Percentiles rank a stretch among this genome's conserved stretches.
phyloP scores from a whole-genome alignment of 2,797 vertebrate genomes.

The Mus spretus region DNA sequence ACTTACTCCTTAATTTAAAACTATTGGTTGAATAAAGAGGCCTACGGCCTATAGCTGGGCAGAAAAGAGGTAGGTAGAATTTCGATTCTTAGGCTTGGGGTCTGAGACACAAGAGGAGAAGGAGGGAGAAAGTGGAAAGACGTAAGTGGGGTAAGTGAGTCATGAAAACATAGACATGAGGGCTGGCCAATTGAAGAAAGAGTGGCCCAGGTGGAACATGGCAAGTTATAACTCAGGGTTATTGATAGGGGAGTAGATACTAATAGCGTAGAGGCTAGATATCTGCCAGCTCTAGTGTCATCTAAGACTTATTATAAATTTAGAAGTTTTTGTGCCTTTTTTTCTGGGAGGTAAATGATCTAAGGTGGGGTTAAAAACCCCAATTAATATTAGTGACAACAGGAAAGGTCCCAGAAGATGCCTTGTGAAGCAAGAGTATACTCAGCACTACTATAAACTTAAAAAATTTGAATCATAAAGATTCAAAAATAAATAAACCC shows the following conservation, averaged over 20 bases:
- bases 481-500: slow-evolving; percentile 5
- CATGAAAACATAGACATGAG: background rate
- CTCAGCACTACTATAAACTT: background rate
- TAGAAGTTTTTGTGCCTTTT: background rate
- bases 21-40: background rate
- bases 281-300: background rate
- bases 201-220: background rate
- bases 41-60: background rate
- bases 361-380: background rate
- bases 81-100: background rate
- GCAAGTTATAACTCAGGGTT: background rate
- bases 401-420: background rate
- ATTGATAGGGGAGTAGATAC: background rate
- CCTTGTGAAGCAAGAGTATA: background rate
- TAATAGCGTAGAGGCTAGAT: background rate
- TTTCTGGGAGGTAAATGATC: background rate
- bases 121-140: background rate
- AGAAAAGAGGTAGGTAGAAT: background rate
- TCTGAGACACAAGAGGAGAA: background rate
- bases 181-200: background rate
- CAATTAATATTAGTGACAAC: background rate
- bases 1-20: background rate
- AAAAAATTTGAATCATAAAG: background rate
- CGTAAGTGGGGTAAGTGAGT: too few species aligned
- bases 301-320: background rate